A percentile compares a stretch with the other conserved stretches of the same genome.
phyloP scores from a whole-genome alignment of 2,797 vertebrate genomes.

The Vipera latastei region DNA sequence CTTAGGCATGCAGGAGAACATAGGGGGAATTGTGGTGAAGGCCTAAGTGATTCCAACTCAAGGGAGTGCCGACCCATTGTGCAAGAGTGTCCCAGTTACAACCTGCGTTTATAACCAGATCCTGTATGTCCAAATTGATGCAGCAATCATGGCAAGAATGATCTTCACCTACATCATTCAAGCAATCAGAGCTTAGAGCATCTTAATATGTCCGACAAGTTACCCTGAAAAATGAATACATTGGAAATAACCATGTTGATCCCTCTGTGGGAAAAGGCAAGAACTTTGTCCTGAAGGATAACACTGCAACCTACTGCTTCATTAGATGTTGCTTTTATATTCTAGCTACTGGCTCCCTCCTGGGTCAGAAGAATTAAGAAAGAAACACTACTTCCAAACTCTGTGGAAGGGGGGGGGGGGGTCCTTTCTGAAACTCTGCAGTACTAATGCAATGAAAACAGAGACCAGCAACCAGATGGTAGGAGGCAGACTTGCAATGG shows the following conservation, averaged over 20 bases:
- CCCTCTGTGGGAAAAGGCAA: background rate
- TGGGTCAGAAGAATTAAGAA: background rate
- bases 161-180: background rate
- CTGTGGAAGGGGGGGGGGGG: background rate
- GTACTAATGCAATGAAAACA: background rate
- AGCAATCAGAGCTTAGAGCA: background rate
- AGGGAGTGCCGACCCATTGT: background rate
- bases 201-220: background rate
- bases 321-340: background rate
- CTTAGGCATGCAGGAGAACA: background rate
- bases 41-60: background rate
- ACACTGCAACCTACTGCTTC: background rate
- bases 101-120: background rate
- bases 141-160: background rate
- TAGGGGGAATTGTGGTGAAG: background rate
- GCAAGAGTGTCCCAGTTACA: background rate
- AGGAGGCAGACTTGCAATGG: background rate
- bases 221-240: background rate
- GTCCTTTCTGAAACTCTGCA: background rate
- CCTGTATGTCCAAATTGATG: background rate
- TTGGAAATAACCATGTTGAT: background rate
- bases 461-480: background rate
- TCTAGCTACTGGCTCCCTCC: background rate
- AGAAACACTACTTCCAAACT: background rate
- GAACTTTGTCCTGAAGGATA: background rate